Evolutionary conservation across 1,140 invertebrate genomes (phyloP), one percentile per base, ranked within the genome.

Genomic region (Drosophila quadrilineata): DNA sequence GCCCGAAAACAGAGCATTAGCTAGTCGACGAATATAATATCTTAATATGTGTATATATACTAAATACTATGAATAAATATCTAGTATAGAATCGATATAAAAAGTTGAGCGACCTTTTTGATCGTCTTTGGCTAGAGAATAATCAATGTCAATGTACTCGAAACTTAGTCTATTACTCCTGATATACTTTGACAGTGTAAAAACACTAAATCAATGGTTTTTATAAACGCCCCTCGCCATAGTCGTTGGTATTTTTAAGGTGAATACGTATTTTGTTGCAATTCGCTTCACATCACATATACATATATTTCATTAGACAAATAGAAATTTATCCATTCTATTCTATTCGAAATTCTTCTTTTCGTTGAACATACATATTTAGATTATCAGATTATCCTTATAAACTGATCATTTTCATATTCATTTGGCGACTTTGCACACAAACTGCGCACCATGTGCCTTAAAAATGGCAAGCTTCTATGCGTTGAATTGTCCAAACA

Each of bases 131-230:
- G 77, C 72, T 84, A 84, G 60, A 77, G 41, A 77, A 53, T 49
- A 66, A 75, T 31, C 45, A 79, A 65, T 71, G 74, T 84, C 72
- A 86, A 75, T 79, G 76, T 88, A 88, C 87, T 88, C 87, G 87
- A 88, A 88, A 87, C 87, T 88, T 88, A 88, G 87, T 88, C 87
- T 88, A 88, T 88, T 88, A 71, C 87, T 88, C 87, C 72, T 88
- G 87, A 88, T 88, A 88, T 88, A 88, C 87, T 87, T 72, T 87
- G 87, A 88, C 87, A 88, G 68, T 77, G 87, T 87, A 79, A 71
- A 75, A 73, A 71, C 43, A 48, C 40, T 31, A 70, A 33, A 57
- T 67, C 19, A 21, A 62, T 72, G 57, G 68, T 69, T 63, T 75
- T 63, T 66, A 70, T 71, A 48, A 56, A 67, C 50, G 71, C 66